Conservation (phyloP, 2,113 vertebrate genomes). For the Balaenoptera acutorostrata region DNA sequence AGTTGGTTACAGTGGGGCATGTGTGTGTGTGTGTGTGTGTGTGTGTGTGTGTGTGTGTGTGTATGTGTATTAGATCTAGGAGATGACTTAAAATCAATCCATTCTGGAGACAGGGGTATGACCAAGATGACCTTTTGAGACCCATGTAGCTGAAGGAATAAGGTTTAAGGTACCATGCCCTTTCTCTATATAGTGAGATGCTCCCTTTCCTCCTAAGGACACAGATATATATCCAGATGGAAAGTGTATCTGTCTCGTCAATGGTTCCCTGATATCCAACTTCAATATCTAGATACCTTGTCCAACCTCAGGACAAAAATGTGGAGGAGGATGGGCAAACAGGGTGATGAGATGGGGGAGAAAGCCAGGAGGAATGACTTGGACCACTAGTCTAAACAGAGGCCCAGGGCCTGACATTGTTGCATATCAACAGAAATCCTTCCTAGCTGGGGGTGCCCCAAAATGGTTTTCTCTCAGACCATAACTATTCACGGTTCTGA, state of each 20-base stretch:
- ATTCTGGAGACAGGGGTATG: not conserved
- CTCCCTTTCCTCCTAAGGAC: not conserved
- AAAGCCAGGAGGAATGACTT: not conserved
- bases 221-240: not conserved
- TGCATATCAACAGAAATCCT: not conserved
- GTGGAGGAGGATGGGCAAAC: not conserved
- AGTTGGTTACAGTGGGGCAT: not conserved
- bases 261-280: not conserved
- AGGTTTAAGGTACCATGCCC: not conserved
- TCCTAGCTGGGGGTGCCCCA: too few relatives aligned
- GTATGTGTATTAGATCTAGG: not conserved
- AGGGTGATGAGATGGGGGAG: not conserved
- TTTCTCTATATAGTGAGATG: not conserved
- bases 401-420: not conserved
- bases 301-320: not conserved
- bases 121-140: not conserved
- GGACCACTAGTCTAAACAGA: not conserved
- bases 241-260: not conserved
- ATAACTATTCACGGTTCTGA: not conserved
- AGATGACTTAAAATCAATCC: not conserved
- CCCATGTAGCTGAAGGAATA: not conserved
- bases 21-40: not conserved
- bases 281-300: not conserved
- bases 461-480: not conserved
- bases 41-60: not conserved